A percentile compares a stretch with the other conserved stretches of the same genome.
phyloP scores from a whole-genome alignment of 2,797 vertebrate species.

The Tangara arthus region DNA sequence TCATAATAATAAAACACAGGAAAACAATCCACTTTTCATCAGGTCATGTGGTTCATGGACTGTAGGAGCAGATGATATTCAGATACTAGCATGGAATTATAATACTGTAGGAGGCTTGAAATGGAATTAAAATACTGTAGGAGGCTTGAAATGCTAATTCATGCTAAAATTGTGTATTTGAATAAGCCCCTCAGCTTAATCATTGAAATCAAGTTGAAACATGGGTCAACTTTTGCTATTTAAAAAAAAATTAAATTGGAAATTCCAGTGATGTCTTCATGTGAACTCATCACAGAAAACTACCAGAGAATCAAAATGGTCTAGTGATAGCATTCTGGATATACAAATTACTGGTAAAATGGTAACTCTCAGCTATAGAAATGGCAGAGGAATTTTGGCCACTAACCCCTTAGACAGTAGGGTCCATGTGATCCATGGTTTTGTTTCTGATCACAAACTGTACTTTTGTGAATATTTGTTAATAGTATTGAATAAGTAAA shows the following conservation, averaged over 20 bases:
- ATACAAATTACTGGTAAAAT: not conserved
- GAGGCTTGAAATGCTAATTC: not conserved
- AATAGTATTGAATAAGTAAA: not conserved
- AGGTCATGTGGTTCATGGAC: not conserved
- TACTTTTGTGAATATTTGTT: not conserved
- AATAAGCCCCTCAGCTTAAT: slow-evolving; percentile 50
- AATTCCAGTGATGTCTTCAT: not conserved
- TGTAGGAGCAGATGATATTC: not conserved
- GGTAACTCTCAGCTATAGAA: not conserved
- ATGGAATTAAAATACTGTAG: not conserved
- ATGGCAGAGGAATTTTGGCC: not conserved
- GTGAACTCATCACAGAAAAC: not conserved
- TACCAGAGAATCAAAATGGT: not conserved
- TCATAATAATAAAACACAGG: not conserved
- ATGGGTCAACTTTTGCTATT: not conserved
- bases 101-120: not conserved
- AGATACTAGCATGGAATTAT: not conserved
- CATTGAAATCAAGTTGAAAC: slow-evolving; percentile 34
- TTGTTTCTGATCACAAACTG: not conserved
- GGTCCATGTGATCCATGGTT: not conserved
- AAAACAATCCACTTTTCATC: slow-evolving; percentile 25
- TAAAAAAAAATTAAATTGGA: not conserved
- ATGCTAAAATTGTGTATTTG: slow-evolving; percentile 20
- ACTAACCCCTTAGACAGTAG: not conserved
- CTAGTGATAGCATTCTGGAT: not conserved